phyloP scores from a whole-genome alignment of 1,140 invertebrate genomes.

The Drosophila littoralis region DNA sequence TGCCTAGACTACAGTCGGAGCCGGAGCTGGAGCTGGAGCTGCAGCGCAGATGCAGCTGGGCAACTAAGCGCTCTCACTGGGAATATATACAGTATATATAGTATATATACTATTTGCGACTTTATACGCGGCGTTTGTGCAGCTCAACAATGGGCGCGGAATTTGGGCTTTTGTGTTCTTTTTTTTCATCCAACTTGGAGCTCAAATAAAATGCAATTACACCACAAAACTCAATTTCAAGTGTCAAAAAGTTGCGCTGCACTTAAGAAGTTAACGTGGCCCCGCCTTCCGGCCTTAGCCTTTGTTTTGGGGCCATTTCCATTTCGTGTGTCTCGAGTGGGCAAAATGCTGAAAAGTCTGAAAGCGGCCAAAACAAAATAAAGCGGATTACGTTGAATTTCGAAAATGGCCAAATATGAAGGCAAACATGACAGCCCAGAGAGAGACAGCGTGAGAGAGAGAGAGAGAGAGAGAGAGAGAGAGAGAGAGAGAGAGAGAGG shows the following conservation, averaged over 20 bases:
- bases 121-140: background rate
- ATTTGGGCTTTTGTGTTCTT: constrained; percentile 53
- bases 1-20: constrained; percentile 4
- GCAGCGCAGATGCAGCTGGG: background rate
- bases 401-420: constrained; percentile 49
- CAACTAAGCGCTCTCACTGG: background rate
- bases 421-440: constrained; percentile 30
- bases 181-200: constrained; percentile 34
- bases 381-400: constrained; percentile 62
- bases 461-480: background rate
- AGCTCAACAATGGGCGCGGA: constrained; percentile 24
- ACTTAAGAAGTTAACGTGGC: constrained; percentile 74
- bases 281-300: background rate
- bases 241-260: constrained; percentile 79
- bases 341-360: constrained; percentile 20
- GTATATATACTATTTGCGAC: background rate
- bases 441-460: background rate
- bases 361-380: constrained; percentile 46
- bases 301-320: constrained; percentile 40
- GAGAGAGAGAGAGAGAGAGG: background rate
- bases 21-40: background rate
- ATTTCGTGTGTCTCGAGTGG: constrained; percentile 36
- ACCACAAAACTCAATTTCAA: constrained; percentile 81
- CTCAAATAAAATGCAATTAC: constrained; percentile 81
- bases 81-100: background rate